Percentiles rank a stretch among this genome's conserved stretches.
These are phyloP conservation scores for Ctenosaura bakeri DNA, from an alignment of 2,797 vertebrate species.

Conservation along the genomic window DNA sequence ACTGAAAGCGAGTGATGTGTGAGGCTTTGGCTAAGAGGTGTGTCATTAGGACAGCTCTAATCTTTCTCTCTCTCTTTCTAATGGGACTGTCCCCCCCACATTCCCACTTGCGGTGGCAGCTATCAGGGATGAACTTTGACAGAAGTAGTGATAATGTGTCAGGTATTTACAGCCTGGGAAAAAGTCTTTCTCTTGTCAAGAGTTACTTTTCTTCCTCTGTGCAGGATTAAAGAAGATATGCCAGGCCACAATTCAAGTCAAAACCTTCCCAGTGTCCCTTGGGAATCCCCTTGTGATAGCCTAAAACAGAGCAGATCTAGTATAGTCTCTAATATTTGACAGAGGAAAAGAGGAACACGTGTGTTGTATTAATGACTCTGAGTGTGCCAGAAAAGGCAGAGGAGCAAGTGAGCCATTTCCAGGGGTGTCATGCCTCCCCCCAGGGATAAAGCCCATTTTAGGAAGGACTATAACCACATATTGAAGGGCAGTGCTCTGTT, in stretches of 20 bases:
- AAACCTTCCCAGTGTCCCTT: neutral
- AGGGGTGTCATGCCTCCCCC: neutral
- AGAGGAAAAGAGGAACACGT: constrained; percentile 29
- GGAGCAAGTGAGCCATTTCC: neutral
- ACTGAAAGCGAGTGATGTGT: constrained; percentile 29
- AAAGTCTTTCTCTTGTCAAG: constrained; percentile 28
- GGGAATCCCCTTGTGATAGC: neutral
- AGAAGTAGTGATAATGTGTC: neutral
- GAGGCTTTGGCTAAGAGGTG: constrained; percentile 6
- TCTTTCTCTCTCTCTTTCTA: neutral
- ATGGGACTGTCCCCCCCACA: neutral
- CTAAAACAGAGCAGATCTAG: neutral
- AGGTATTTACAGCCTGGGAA: neutral
- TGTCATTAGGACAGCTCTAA: neutral
- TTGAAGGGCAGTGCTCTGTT: neutral
- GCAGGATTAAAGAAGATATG: constrained; percentile 5
- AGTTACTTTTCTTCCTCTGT: constrained; percentile 4
- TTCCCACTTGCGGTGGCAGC: neutral
- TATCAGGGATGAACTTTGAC: constrained; percentile 38
- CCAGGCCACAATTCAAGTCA: neutral
- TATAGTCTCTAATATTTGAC: neutral
- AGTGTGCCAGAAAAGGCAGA: constrained; percentile 7
- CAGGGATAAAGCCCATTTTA: neutral
- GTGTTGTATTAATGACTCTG: constrained; percentile 6
- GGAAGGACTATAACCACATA: neutral